Evolutionary conservation across 2,113 vertebrate species (phyloP), one percentile per base, ranked within the genome.

Genomic region (Tinamus guttatus): DNA sequence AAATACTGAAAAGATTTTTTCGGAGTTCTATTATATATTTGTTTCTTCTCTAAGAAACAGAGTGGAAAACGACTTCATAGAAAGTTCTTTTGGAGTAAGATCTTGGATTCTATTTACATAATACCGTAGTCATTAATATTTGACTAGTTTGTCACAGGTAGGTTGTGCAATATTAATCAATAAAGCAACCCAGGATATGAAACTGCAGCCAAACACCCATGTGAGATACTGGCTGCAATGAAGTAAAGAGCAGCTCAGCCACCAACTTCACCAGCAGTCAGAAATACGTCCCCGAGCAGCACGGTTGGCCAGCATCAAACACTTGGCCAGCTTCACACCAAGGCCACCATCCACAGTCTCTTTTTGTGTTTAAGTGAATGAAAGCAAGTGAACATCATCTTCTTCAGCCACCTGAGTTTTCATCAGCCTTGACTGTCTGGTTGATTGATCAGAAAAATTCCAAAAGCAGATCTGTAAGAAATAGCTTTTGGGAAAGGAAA

Each of bases 21-120:
- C 24, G 4, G 77, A 85, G 58, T 89, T 84, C 77, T 95, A 86
- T 92, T 87, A 76, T 43, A 20, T 96, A 77, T 96, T 96, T 97
- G 95, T 95, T 97, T 96, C 93, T 87, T 86, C 88, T 95, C 70
- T 65, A 84, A 40, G 92, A 96, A 96, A 93, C 70, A 95, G 74
- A 81, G 85, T 90, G 58, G 93, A 90, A 97, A 97, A 94, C 34
- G 54, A 74, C 88, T 97, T 87, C 83, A 87, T 63, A 87, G 69
- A 92, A 96, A 92, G 95, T 89, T 79, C 77, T 32, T 93, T 92
- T 69, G 81, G 65, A 95, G 63, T 58, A 79, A 74, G 52, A 93
- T 95, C 95, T 95, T 73, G 65, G 95, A 94, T 2, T n/a, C 58
- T 89, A 83, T 94, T 96, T 94, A 81, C 74, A 92, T 74, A 93